Base-by-base conservation (phyloP, 2,113 vertebrate genomes). In the Odontophorus gujanensis region DNA sequence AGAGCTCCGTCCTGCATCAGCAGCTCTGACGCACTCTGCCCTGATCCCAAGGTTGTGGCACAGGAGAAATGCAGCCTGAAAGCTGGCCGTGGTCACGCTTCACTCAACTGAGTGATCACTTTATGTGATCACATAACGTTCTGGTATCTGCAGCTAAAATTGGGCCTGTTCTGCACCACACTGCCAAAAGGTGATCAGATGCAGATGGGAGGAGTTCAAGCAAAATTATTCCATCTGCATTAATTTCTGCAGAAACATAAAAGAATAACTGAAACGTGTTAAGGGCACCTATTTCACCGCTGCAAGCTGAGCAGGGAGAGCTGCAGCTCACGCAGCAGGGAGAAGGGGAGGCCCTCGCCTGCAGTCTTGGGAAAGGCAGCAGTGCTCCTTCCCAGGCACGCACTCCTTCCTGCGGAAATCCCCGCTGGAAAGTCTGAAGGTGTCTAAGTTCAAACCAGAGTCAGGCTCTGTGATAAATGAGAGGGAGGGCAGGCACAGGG, bases 381-480 rank as follows among this genome's bases (percentile, higher is more conserved):
- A 82, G 74, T 34, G 30, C 2, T 6, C 6, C 13, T 40, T 82
- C 53, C 75, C 1, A 1, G 79, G 50, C 0, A 0, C 9, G 42
- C 10, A 24, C n/a, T 94, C 75, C 55, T 25, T 95, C 82, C 85
- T 5, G 13, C 0, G 43, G 95, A 95, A 95, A 92, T 81, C 69
- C 93, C 94, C 93, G 42, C 53, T 8, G 76, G 94, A 92, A 95
- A 78, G 90, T 90, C 91, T 90, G 3, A 26, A 81, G 57, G 38
- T 7, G 51, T 61, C 61, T 5, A 7, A 82, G 87, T 80, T 77
- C 87, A 85, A 72, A 74, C 47, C 0, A 0, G 71, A 89, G 50
- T 72, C 5, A 4, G 17, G 48, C 40, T 3, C 5, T 26, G 43
- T 30, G 32, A 88, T 71, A 50, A 87, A 71, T 1, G 4, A 20